Conservation (phyloP, 1,140 invertebrate genomes). For the Calycopis cecrops region DNA sequence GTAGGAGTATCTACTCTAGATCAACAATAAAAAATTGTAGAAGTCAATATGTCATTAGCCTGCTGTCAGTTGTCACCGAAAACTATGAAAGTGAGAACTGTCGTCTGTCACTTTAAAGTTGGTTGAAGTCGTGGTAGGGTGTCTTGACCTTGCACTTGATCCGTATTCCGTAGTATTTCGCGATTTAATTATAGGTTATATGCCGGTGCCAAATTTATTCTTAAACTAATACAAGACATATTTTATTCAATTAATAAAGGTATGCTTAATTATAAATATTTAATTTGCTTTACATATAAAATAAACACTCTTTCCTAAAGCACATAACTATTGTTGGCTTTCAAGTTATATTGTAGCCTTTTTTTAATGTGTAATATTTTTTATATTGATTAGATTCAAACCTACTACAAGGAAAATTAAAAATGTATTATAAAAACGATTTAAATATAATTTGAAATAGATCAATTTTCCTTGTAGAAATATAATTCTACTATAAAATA, state of each 20-base stretch:
- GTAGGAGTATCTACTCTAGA: too few species aligned
- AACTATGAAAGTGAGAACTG: not conserved
- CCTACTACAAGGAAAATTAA: too few species aligned
- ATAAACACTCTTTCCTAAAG: not conserved
- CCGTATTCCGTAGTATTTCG: not conserved
- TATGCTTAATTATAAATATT: not conserved
- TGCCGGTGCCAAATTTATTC: constrained; percentile 18
- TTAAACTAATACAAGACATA: constrained; percentile 1
- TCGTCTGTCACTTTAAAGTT: constrained; percentile 13
- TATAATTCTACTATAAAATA: too few species aligned
- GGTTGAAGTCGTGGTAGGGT: not conserved
- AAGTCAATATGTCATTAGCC: not conserved
- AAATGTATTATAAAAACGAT: too few species aligned
- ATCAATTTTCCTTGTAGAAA: too few species aligned
- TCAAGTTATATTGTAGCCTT: too few species aligned
- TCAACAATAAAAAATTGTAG: too few species aligned
- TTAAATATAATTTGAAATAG: too few species aligned
- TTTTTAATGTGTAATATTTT: too few species aligned
- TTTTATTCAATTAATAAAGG: not conserved
- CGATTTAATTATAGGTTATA: constrained; percentile 23
- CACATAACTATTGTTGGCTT: too few species aligned
- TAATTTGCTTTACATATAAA: not conserved
- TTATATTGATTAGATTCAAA: too few species aligned
- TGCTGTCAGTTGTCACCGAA: not conserved
- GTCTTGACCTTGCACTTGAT: constrained; percentile 19